Base-by-base conservation (phyloP, 2,888 invertebrate species). In the Synanthedon andrenaeformis region DNA sequence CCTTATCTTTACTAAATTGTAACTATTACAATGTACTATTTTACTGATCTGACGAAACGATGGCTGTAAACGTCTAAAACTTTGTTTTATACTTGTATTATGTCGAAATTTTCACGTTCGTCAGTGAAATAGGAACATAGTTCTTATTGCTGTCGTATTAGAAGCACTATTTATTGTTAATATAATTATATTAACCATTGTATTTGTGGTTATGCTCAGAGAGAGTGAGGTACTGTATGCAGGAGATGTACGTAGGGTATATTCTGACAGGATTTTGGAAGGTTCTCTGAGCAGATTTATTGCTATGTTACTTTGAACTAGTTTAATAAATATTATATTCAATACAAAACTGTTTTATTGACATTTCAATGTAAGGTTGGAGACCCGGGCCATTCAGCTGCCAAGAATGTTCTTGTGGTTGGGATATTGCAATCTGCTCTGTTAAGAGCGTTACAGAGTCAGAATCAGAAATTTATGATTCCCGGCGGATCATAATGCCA, bases 271-370 rank as follows among this genome's bases (percentile, higher is more conserved):
- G 66, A 59, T 66, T 73, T 65, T 61, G 74, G 77, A 62, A 57
- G 76, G 70, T 56, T 62, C 57, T 72, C 80, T 78, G 85, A 70
- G 82, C 70, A 62, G 66, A 70, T 80, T 82, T 83, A 82, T 77
- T 72, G 75, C 79, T 81, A 76, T 70, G 66, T 77, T 82, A 77
- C 74, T 76, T 76, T 72, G 67, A 74, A 75, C 70, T 80, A 72
- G 70, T 81, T 74, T 81, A 75, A 80, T 82, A 80, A 81, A 82
- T 72, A 70, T 75, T 72, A 60, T 65, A 64, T 65, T 63, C 66
- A 69, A 60, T 66, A 60, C 62, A 61, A 54, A 11, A 53, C 45
- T 19, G 54, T 51, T 51, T 51, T 51, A 51, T 51, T 51, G 12
- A 10, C 35, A 35, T 35, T 8, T 3, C 35, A 35, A 35, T 35